Conservation (phyloP, 2,888 invertebrate genomes). For the Amaurobius ferox region DNA sequence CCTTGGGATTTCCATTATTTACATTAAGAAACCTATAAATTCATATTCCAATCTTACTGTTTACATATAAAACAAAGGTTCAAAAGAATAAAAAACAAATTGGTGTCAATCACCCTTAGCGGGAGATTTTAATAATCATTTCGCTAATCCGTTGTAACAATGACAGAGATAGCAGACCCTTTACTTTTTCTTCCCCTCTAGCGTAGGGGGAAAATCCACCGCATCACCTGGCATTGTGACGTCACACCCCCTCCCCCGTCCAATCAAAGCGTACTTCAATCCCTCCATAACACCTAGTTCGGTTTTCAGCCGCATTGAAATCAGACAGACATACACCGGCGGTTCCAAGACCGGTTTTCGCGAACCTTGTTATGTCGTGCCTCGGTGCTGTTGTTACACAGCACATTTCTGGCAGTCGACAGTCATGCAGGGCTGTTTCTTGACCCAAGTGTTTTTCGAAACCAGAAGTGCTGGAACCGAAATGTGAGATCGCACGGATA, state of each 20-base stretch:
- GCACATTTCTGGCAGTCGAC: not conserved
- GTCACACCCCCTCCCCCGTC: conserved; percentile 55
- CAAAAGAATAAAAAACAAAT: not conserved
- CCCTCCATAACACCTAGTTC: conserved; percentile 13
- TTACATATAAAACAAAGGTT: too few species aligned
- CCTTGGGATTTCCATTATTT: too few species aligned
- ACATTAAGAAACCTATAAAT: too few species aligned
- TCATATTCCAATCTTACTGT: too few species aligned
- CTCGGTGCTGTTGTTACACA: not conserved
- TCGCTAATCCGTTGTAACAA: conserved; percentile 27
- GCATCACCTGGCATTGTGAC: conserved; percentile 63
- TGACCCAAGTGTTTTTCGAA: conserved; percentile 5
- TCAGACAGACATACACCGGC: conserved; percentile 32
- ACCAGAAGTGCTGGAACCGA: conserved; percentile 3
- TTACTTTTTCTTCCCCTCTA: conserved; percentile 1
- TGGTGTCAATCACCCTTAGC: conserved; percentile 60
- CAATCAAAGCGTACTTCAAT: conserved; percentile 32
- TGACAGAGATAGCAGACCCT: conserved; percentile 3
- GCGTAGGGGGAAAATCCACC: not conserved
- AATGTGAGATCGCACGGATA: not conserved
- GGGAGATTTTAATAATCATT: conserved; percentile 33
- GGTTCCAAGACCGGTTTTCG: conserved; percentile 49
- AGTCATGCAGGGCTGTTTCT: not conserved
- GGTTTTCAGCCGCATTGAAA: conserved; percentile 29
- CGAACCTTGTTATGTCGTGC: not conserved